Conservation (phyloP, 30 jellyfish, hydroid and myxozoan species). For the Aurelia coerulea region DNA sequence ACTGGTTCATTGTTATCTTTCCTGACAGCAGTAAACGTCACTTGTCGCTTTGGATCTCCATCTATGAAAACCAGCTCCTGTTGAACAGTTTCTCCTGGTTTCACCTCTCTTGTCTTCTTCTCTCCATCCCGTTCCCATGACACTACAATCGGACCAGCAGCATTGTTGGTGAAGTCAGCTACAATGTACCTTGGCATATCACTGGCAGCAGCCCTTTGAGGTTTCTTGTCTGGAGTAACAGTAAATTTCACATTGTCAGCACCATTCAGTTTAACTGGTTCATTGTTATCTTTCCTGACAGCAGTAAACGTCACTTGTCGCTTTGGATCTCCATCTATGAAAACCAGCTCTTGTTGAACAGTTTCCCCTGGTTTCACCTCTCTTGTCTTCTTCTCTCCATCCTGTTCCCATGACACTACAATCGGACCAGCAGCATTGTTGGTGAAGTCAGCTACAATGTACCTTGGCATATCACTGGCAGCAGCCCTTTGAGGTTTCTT, state of each 20-base stretch:
- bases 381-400: slow-evolving; percentile 8
- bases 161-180: slow-evolving; percentile 30
- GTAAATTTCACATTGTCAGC: slow-evolving; percentile 1
- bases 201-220: slow-evolving; percentile 8
- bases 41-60: not conserved
- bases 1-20: slow-evolving; percentile 12
- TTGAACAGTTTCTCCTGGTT: slow-evolving; percentile 4
- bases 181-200: slow-evolving; percentile 5
- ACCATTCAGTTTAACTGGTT: slow-evolving; percentile 15
- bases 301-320: slow-evolving; percentile 12
- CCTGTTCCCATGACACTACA: slow-evolving; percentile 8
- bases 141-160: slow-evolving; percentile 15
- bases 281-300: slow-evolving; percentile 28
- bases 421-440: slow-evolving; percentile 32
- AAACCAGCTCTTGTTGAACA: not conserved
- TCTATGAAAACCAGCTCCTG: not conserved
- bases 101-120: not conserved
- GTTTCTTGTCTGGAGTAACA: not conserved
- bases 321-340: slow-evolving; percentile 12
- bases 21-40: slow-evolving; percentile 29
- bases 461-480: slow-evolving; percentile 2
- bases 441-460: slow-evolving; percentile 14
- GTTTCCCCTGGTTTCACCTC: slow-evolving; percentile 22
- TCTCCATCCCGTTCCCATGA: slow-evolving; percentile 27
- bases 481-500: slow-evolving; percentile 13